These are phyloP conservation scores for Metacarcinus magister DNA, from an alignment of 2,888 invertebrate species.

Conservation along the genomic window DNA sequence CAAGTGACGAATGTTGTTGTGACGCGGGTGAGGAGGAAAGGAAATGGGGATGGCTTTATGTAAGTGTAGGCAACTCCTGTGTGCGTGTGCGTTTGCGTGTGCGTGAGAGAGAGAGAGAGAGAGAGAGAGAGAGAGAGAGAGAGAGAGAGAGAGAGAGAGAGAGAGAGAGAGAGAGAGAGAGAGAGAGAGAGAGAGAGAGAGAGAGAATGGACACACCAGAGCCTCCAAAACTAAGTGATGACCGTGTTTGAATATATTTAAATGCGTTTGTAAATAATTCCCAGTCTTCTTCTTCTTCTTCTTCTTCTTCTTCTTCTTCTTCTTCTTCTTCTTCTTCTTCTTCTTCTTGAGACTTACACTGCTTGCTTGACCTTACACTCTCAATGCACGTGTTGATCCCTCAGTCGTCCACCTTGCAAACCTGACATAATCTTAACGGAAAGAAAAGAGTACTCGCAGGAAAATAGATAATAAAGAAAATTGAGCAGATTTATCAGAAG, in stretches of 20 bases:
- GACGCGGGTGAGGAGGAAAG: not conserved
- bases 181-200: constrained; percentile 42
- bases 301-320: too few species aligned
- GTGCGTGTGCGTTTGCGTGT: not conserved
- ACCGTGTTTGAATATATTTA: not conserved
- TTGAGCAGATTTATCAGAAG: not conserved
- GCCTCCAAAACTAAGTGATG: not conserved
- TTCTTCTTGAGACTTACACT: not conserved
- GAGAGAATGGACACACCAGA: not conserved
- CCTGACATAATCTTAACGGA: not conserved
- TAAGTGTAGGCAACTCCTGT: not conserved
- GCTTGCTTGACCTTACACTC: not conserved
- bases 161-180: constrained; percentile 53
- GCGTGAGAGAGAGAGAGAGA: not conserved
- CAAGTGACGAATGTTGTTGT: constrained; percentile 44
- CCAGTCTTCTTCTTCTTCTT: not conserved
- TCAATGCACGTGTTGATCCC: not conserved
- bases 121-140: not conserved
- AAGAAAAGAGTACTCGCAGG: not conserved
- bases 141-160: constrained; percentile 32
- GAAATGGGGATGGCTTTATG: not conserved
- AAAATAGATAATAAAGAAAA: not conserved
- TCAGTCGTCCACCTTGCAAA: not conserved
- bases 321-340: not conserved
- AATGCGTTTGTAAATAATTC: not conserved